Conservation (phyloP, 2,797 vertebrate species). For the Setipinna tenuifilis region DNA sequence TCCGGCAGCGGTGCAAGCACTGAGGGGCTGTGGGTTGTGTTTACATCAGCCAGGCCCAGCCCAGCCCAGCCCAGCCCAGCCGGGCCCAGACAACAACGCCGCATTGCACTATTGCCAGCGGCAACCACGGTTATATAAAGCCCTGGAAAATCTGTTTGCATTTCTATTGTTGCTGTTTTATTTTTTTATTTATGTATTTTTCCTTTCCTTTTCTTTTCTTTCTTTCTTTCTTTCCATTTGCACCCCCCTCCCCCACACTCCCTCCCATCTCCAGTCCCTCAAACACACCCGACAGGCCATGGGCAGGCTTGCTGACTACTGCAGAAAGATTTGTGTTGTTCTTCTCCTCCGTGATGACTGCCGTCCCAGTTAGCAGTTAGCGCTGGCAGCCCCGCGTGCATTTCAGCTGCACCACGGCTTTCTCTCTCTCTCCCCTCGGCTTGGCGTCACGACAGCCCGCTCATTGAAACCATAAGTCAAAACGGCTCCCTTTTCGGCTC, state of each 20-base stretch:
- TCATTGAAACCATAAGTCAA: conserved; percentile 15
- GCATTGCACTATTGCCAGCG: conserved; percentile 73
- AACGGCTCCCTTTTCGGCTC: conserved; percentile 28
- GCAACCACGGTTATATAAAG: conserved; percentile 75
- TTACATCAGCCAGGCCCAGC: conserved; percentile 67
- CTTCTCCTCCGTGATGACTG: not conserved
- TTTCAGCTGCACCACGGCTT: not conserved
- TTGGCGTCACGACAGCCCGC: not conserved
- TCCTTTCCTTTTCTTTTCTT: not conserved
- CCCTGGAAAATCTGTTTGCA: conserved; percentile 26
- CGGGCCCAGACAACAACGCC: conserved; percentile 67
- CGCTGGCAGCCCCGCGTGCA: not conserved
- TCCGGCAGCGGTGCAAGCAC: conserved; percentile 63
- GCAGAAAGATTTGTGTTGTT: not conserved
- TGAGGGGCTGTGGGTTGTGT: conserved; percentile 65
- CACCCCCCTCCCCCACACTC: not conserved
- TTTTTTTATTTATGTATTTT: conserved; percentile 21
- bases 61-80: not conserved
- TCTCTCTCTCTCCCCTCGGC: not conserved
- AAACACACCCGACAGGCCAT: not conserved
- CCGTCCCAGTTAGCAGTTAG: not conserved
- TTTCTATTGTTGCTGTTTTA: conserved; percentile 18
- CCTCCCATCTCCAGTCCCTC: not conserved
- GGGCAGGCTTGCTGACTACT: not conserved
- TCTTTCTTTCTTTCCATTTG: conserved; percentile 29